Evolutionary conservation across 2,113 vertebrate species (phyloP).

Genomic region (Cromileptes altivelis): DNA sequence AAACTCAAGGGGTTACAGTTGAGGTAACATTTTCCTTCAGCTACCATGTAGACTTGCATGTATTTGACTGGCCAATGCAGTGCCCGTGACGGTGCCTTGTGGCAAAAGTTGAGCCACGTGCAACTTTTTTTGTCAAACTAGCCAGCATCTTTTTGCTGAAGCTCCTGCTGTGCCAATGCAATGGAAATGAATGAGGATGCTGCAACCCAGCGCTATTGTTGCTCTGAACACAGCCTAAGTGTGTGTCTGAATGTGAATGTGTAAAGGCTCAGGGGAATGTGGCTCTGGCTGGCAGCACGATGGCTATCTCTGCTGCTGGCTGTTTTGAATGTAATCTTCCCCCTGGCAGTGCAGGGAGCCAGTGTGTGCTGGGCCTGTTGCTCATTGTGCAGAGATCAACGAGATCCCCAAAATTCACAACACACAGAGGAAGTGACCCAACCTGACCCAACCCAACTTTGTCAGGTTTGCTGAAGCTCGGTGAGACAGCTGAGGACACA

Average conservation of each 20-base stretch:
- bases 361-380: conserved; percentile 53
- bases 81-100: background rate
- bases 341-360: conserved; percentile 58
- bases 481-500: conserved; percentile 38
- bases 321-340: conserved; percentile 69
- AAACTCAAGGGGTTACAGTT: background rate
- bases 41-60: background rate
- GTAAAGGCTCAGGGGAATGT: conserved; percentile 63
- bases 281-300: conserved; percentile 60
- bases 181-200: conserved; percentile 32
- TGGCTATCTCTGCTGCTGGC: conserved; percentile 66
- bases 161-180: background rate
- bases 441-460: conserved; percentile 60
- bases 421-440: conserved; percentile 74
- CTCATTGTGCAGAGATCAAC: conserved; percentile 77
- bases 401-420: conserved; percentile 70
- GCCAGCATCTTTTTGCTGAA: conserved; percentile 5
- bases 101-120: background rate
- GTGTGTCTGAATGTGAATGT: conserved; percentile 28
- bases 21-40: background rate
- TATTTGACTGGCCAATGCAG: background rate
- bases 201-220: conserved; percentile 24
- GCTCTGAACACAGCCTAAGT: background rate
- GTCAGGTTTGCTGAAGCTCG: conserved; percentile 53
- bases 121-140: background rate